Evolutionary conservation across 2,113 vertebrate genomes (phyloP), one percentile per base, ranked within the genome.

Genomic region (Rhinogobius similis): DNA sequence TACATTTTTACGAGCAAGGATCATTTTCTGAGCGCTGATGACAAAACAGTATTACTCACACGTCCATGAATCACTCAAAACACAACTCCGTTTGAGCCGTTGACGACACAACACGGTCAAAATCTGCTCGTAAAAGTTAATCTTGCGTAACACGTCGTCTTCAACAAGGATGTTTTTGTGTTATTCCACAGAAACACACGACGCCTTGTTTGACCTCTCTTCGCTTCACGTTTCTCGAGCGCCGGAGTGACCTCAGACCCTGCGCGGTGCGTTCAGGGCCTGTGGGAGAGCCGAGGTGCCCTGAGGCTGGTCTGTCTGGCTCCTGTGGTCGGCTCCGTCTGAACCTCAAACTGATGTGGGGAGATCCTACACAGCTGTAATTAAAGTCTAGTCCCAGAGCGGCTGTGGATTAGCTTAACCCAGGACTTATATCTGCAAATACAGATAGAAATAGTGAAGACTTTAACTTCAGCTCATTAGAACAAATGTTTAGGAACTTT

Each of bases 311-410:
- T 78, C 72, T 76, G 79, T 87, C 81, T 86, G 88, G 88, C 88
- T 89, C 88, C 86, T 85, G 85, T 55, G 82, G 86, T 89, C 82
- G 84, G 55, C 72, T 66, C 65, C 68, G 77, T 68, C 74, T 38
- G 12, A 77, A 83, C 79, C 73, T 78, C 78, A 77, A 70, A 86
- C 74, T 78, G 73, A 77, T 87, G 87, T 82, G 81, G 79, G 24
- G 75, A 75, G 76, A 74, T 78, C 52, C 70, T 68, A 70, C 78
- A 73, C 52, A 55, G 73, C 76, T 80, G 71, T 88, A 77, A 81
- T 88, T 88, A 82, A 48, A 69, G 83, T 74, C 76, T 73, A 79
- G 82, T 77, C 77, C 79, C 81, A 65, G 39, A 78, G 79, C 68
- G 74, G 83, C 77, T 70, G 79, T 38, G 39, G 76, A 70, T 68